Conservation (phyloP, 1,140 invertebrate genomes). For the Rhagoletis zephyria region DNA sequence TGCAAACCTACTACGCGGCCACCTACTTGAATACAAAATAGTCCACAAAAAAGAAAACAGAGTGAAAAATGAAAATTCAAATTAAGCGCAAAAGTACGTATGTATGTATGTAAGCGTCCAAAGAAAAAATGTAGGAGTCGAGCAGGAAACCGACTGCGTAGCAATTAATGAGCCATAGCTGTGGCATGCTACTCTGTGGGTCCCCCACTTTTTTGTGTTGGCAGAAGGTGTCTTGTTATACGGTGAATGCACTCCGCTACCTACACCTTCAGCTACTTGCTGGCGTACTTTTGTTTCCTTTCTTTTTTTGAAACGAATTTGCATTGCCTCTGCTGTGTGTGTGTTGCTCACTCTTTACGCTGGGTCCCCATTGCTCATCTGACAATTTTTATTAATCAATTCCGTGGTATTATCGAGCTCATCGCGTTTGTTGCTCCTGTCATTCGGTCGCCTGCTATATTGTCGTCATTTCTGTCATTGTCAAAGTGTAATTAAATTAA, state of each 20-base stretch:
- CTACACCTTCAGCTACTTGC: background rate
- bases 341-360: background rate
- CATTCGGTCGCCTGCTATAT: background rate
- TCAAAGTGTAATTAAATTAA: conserved; percentile 52
- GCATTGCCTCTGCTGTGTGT: background rate
- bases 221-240: conserved; percentile 15
- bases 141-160: conserved; percentile 31
- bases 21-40: background rate
- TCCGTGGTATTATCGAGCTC: conserved; percentile 47
- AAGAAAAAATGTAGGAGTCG: background rate
- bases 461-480: conserved; percentile 41
- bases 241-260: background rate
- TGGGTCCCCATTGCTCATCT: background rate
- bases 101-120: background rate
- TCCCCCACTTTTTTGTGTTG: background rate
- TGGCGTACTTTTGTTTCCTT: background rate
- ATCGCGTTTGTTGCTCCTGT: conserved; percentile 33
- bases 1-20: conserved; percentile 1
- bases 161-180: conserved; percentile 49
- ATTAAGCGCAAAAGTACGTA: conserved; percentile 11
- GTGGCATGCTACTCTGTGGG: background rate
- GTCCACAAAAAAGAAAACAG: background rate
- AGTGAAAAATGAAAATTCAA: conserved; percentile 9
- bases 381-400: conserved; percentile 47
- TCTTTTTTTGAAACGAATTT: background rate